Evolutionary conservation across 2,888 invertebrate species (phyloP), one percentile per base, ranked within the genome.

Genomic region (Ophion ellenae): DNA sequence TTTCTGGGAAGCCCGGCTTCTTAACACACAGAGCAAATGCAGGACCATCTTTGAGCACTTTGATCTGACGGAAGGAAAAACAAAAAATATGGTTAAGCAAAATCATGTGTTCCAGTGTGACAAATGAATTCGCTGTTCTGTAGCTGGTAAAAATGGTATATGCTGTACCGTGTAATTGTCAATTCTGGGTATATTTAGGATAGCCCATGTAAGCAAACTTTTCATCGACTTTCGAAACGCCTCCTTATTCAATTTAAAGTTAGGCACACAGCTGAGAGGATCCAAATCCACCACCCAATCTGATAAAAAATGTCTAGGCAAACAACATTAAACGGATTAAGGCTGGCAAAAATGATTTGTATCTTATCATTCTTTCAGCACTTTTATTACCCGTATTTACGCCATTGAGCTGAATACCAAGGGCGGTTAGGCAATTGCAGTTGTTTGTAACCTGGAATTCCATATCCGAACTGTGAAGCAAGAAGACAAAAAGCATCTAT

Each of bases 221-320:
- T 96, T 95, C 89, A 96, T 94, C 96, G 96, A 96, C 0, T 92
- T 90, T 0, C 95, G 93, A 88, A 96, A 95, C 88, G 95, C 94
- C 70, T 94, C 92, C 91, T 95, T 94, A 70, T 95, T 87, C 81
- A 95, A 92, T 89, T 94, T 9, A 40, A 1, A 40, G 9, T 5
- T 40, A 40, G 1, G 0, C 0, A 5, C 1, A 9, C 40, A 0
- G 9, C 0, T 9, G 40, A 0, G 0, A 40, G 1, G 95, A 47
- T 94, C 94, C 0, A 95, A 92, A 0, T 90, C n/a, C 70, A 95
- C 95, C 4, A 95, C 90, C 94, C 95, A 95, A 0, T 93, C 94
- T 0, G 94, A 89, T 0, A 95, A 93, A 0, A 93, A 91, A 87
- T 94, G 95, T 83, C 94, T 82, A 3, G 63, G 28, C 73, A 77